Conservation (phyloP, 2,888 invertebrate species). For the Hypena proboscidalis region DNA sequence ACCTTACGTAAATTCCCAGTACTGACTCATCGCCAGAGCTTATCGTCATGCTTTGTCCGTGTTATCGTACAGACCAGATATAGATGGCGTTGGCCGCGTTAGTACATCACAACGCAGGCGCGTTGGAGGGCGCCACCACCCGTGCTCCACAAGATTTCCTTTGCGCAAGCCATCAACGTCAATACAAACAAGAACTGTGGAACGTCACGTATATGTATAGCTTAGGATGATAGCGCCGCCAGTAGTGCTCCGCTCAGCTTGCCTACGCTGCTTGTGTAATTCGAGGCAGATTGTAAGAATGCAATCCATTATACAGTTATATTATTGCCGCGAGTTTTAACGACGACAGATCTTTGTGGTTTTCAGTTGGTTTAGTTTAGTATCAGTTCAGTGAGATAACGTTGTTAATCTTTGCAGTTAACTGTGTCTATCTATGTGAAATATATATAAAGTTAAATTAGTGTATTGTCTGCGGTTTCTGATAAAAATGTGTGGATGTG, state of each 20-base stretch:
- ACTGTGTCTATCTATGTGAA: conserved; percentile 55
- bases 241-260: conserved; percentile 70
- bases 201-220: conserved; percentile 68
- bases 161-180: conserved; percentile 75
- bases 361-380: conserved; percentile 45
- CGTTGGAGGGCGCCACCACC: conserved; percentile 52
- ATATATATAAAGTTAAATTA: conserved; percentile 56
- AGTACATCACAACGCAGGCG: conserved; percentile 17
- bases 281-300: conserved; percentile 72
- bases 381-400: conserved; percentile 60
- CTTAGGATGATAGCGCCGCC: conserved; percentile 68
- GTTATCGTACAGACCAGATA: conserved; percentile 2
- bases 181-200: conserved; percentile 78
- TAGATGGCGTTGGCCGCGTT: conserved; percentile 47
- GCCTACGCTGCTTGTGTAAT: conserved; percentile 73
- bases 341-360: conserved; percentile 66
- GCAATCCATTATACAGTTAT: conserved; percentile 62
- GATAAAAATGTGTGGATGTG: conserved; percentile 67
- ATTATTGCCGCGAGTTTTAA: conserved; percentile 62
- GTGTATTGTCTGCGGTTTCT: conserved; percentile 48
- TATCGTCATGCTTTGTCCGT: neutral
- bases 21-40: conserved; percentile 9
- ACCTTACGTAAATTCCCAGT: conserved; percentile 25
- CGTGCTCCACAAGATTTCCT: conserved; percentile 33
- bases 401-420: conserved; percentile 47